phyloP scores from a whole-genome alignment of 2,113 vertebrate genomes.

The Misgurnus anguillicaudatus region DNA sequence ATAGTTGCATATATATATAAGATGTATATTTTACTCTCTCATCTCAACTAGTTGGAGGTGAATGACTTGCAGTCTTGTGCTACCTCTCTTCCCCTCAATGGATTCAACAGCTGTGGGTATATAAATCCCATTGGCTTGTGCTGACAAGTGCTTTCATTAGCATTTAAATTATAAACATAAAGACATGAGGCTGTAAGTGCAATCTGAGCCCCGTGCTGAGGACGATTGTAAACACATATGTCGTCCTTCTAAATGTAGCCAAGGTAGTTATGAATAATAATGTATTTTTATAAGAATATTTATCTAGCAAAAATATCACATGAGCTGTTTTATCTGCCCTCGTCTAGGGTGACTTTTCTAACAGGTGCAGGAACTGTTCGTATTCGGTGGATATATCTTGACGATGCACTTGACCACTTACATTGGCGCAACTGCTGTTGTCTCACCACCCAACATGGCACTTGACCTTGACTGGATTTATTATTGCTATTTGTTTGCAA shows the following conservation, averaged over 20 bases:
- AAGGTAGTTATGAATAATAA: background rate
- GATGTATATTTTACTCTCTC: too few relatives aligned
- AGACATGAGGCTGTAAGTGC: constrained; percentile 41
- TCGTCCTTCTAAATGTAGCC: background rate
- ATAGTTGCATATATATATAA: too few relatives aligned
- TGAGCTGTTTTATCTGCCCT: background rate
- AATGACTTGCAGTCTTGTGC: constrained; percentile 28
- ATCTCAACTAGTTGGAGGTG: too few relatives aligned
- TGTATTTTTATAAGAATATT: background rate
- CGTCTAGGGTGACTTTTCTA: background rate
- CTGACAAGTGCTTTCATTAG: constrained; percentile 71
- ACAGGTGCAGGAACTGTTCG: constrained; percentile 29
- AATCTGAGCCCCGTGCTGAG: background rate
- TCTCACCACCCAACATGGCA: too few relatives aligned
- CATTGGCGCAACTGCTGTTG: background rate
- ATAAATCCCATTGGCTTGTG: constrained; percentile 64
- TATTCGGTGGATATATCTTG: constrained; percentile 10
- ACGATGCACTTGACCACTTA: constrained; percentile 21
- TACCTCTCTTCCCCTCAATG: constrained; percentile 46
- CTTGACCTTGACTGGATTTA: background rate
- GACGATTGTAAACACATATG: constrained; percentile 7
- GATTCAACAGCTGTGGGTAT: constrained; percentile 59
- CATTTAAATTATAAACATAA: constrained; percentile 63
- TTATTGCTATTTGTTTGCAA: background rate
- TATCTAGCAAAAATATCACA: background rate